Evolutionary conservation across 1,140 invertebrate genomes (phyloP).

Genomic region (Drosophila lowei): DNA sequence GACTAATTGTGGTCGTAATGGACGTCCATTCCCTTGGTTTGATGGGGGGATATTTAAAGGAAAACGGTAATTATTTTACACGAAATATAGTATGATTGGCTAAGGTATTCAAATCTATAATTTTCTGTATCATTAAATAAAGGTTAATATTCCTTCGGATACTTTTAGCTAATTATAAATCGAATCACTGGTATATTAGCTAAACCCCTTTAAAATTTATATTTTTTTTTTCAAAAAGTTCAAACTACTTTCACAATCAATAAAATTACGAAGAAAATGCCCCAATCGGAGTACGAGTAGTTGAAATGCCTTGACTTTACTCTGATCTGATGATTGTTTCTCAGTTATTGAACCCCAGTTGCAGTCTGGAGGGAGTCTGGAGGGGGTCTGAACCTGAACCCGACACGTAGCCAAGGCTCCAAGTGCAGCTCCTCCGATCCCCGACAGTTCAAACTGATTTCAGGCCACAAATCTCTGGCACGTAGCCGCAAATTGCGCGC

Average conservation of each 20-base stretch:
- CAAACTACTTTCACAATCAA: too few species aligned
- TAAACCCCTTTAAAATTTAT: too few species aligned
- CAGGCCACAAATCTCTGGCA: slow-evolving; percentile 64
- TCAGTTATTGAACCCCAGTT: slow-evolving; percentile 38
- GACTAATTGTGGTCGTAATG: slow-evolving; percentile 59
- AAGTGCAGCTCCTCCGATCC: neutral
- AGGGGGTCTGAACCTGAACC: slow-evolving; percentile 27
- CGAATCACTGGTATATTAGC: too few species aligned
- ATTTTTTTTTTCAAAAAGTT: too few species aligned
- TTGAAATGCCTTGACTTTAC: neutral
- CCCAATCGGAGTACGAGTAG: too few species aligned
- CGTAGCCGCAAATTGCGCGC: slow-evolving; percentile 67
- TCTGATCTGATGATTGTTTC: slow-evolving; percentile 27
- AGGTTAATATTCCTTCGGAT: too few species aligned
- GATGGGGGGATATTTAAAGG: neutral
- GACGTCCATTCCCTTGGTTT: neutral
- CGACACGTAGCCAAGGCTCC: slow-evolving; percentile 52
- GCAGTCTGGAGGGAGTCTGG: slow-evolving; percentile 6
- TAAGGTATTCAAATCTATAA: too few species aligned
- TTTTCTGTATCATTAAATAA: too few species aligned
- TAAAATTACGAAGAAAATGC: too few species aligned
- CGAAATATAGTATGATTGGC: too few species aligned
- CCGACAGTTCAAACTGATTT: slow-evolving; percentile 70
- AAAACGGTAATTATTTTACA: neutral
- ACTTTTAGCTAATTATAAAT: too few species aligned